Evolutionary conservation across 2,888 invertebrate genomes (phyloP), one percentile per base, ranked within the genome.

Genomic region (Sepioteuthis lessoniana): DNA sequence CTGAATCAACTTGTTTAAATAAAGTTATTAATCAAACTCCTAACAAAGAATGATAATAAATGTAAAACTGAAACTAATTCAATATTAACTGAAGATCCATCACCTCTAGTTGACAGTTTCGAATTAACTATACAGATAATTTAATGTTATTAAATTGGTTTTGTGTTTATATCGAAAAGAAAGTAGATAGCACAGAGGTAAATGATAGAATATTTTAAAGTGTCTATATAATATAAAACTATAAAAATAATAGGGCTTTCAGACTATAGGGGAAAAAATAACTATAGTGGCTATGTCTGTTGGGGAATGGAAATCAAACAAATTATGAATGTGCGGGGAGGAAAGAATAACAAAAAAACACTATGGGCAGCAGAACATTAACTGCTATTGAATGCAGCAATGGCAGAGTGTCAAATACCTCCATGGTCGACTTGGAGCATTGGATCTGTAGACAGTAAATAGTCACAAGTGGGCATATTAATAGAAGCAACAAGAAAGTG

Each of bases 391-490:
- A 92, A 92, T 92, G 92, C 92, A 90, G 91, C 42, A 47, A 35
- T 46, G 42, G 46, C 47, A 92, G 92, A 42, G 47, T 42, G 47
- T 38, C 47, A 92, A 92, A 92, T 92, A 92, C 92, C 92, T 92
- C 92, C 92, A 92, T 92, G 92, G 92, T 92, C 28, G 92, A 92
- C 92, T 92, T 42, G 92, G 92, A 92, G 92, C 92, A 92, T 92
- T 92, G 46, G 35, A 92, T 92, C 92, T 92, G 92, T 92, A 47
- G 92, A 47, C 92, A 47, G 46, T 47, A 92, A 92, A 46, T n/a
- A 76, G n/a, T 76, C 76, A 76, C n/a, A 55, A 35, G 76, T 76
- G 76, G n/a, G 25, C 35, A 76, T 60, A 31, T 76, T 35, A 76
- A 76, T n/a, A 76, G 35, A 76, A 76, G n/a, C n/a, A 38, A 21